A percentile compares a stretch with the other conserved stretches of the same genome.
Conservation (phyloP, 2,888 invertebrate species). For the Gymnocheta viridis region DNA sequence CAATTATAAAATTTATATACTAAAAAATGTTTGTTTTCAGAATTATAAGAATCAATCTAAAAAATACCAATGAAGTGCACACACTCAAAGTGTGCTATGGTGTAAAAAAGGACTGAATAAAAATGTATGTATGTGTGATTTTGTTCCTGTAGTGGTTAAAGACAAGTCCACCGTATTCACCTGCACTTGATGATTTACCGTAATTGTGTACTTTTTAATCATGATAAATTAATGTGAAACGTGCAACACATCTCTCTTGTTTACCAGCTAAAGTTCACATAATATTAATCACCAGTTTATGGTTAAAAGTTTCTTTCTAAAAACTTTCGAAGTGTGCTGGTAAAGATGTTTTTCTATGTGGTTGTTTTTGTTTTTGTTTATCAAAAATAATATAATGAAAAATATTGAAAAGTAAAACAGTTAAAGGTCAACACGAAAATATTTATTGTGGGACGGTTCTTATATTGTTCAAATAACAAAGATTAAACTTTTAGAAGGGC, state of each 20-base stretch:
- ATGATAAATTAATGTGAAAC: slow-evolving; percentile 56
- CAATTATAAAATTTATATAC: too few species aligned
- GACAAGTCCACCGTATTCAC: slow-evolving; percentile 14
- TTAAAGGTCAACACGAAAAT: neutral
- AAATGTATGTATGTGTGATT: neutral
- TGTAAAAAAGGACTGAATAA: neutral
- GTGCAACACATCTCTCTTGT: slow-evolving; percentile 51
- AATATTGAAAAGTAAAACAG: neutral
- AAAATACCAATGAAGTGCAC: too few species aligned
- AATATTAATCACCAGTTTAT: slow-evolving; percentile 55
- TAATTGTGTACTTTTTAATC: slow-evolving; percentile 50
- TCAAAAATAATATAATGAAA: neutral
- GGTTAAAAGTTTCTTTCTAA: slow-evolving; percentile 24
- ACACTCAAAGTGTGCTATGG: too few species aligned
- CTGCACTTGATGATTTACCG: slow-evolving; percentile 49
- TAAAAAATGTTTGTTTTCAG: too few species aligned
- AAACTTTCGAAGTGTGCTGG: neutral
- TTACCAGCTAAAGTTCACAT: slow-evolving; percentile 35
- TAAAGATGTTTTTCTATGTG: slow-evolving; percentile 29
- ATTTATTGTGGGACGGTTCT: too few species aligned
- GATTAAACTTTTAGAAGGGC: too few species aligned
- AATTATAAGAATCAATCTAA: too few species aligned
- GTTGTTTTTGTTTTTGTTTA: neutral
- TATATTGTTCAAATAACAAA: too few species aligned
- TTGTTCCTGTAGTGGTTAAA: neutral